These are phyloP conservation scores for Gobius niger DNA, from an alignment of 2,113 vertebrate genomes.

Conservation along the genomic window DNA sequence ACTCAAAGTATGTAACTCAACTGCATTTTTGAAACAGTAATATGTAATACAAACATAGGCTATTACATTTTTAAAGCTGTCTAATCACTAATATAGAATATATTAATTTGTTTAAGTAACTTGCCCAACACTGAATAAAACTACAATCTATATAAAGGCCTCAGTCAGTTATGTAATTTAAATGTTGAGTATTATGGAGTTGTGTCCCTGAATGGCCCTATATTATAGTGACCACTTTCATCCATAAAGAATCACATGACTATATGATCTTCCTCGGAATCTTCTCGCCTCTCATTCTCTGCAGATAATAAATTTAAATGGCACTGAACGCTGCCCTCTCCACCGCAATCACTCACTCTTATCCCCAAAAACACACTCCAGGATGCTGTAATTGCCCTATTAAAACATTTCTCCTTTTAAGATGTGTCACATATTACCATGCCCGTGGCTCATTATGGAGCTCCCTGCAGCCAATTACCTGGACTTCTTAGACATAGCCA, in stretches of 20 bases:
- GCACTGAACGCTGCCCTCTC: conserved; percentile 40
- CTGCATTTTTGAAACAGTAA: no score
- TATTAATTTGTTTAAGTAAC: no score
- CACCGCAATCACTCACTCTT: conserved; percentile 67
- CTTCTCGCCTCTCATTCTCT: conserved; percentile 24
- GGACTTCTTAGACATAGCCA: conserved; percentile 56
- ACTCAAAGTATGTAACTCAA: no score
- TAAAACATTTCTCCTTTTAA: conserved; percentile 67
- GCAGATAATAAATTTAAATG: conserved; percentile 67
- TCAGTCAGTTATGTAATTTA: no score
- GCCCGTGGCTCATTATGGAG: conserved; percentile 69
- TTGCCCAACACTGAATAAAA: no score
- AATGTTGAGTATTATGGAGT: no score
- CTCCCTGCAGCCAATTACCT: conserved; percentile 74
- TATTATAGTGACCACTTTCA: conserved; percentile 17
- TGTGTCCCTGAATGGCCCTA: neutral
- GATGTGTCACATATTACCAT: conserved; percentile 73
- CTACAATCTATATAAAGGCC: no score
- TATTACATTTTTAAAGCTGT: no score
- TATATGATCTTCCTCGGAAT: conserved; percentile 34
- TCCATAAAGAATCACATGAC: conserved; percentile 25
- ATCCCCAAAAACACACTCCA: conserved; percentile 60
- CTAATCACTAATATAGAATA: no score
- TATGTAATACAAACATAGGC: no score
- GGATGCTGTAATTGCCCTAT: conserved; percentile 71